phyloP scores from a whole-genome alignment of 2,888 invertebrate species.

The Orthosia gracilis region DNA sequence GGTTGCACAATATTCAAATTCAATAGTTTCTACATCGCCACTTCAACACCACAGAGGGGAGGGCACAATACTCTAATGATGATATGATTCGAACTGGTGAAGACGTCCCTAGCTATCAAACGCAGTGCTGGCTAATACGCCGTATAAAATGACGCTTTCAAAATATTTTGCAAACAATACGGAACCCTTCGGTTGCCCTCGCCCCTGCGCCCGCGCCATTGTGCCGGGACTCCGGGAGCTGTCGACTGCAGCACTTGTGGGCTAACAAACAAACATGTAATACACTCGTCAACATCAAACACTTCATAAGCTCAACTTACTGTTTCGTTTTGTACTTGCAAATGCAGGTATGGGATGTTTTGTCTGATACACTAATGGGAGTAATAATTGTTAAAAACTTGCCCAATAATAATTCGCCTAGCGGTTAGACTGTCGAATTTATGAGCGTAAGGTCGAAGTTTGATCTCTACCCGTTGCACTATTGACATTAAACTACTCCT shows the following conservation, averaged over 20 bases:
- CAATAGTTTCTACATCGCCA: conserved; percentile 74
- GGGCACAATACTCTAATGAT: conserved; percentile 85
- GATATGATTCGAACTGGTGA: conserved; percentile 85
- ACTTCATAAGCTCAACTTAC: conserved; percentile 51
- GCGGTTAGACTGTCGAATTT: neutral
- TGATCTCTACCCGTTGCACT: neutral
- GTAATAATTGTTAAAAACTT: conserved; percentile 5
- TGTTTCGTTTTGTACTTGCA: conserved; percentile 35
- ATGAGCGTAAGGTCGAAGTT: neutral
- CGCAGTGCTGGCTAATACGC: conserved; percentile 87
- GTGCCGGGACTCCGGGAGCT: conserved; percentile 70
- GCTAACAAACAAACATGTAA: conserved; percentile 69
- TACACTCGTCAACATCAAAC: conserved; percentile 65
- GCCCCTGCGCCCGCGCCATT: conserved; percentile 76
- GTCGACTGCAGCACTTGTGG: conserved; percentile 82
- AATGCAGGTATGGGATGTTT: conserved; percentile 20
- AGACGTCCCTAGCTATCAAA: conserved; percentile 89
- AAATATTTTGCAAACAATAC: conserved; percentile 91
- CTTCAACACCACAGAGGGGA: conserved; percentile 73
- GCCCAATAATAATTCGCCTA: neutral
- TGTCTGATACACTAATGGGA: neutral
- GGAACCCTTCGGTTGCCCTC: conserved; percentile 83
- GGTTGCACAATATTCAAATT: conserved; percentile 66
- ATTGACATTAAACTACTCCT: neutral
- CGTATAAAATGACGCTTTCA: conserved; percentile 91